A percentile compares a stretch with the other conserved stretches of the same genome.
These are phyloP conservation scores for Platynereis dumerilii DNA, from an alignment of 2,888 invertebrate species.

Conservation along the genomic window DNA sequence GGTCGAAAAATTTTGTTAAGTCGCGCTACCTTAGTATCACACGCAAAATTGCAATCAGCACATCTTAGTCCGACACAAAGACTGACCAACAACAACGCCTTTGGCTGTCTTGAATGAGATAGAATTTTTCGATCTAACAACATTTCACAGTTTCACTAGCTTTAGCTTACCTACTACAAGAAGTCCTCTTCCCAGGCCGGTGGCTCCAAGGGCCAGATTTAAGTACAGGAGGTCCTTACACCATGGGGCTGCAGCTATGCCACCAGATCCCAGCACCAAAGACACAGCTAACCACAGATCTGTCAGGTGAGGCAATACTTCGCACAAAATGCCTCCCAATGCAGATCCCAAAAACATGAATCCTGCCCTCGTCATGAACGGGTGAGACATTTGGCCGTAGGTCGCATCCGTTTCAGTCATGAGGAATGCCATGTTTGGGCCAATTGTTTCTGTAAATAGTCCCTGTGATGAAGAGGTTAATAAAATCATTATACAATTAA, in stretches of 20 bases:
- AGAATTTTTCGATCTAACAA: too few relatives aligned
- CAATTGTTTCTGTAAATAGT: constrained; percentile 18
- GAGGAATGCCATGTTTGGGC: constrained; percentile 24
- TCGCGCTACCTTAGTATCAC: too few relatives aligned
- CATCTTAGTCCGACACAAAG: too few relatives aligned
- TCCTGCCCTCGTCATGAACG: not conserved
- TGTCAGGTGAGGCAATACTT: constrained; percentile 12
- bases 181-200: constrained; percentile 18
- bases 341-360: constrained; percentile 7
- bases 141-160: too few relatives aligned
- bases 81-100: too few relatives aligned
- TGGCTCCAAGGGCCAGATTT: constrained; percentile 7
- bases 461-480: constrained; percentile 12
- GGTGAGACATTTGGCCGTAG: constrained; percentile 1
- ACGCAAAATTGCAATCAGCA: too few relatives aligned
- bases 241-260: constrained; percentile 21
- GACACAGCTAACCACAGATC: constrained; percentile 20
- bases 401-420: constrained; percentile 7
- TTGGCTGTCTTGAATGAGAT: too few relatives aligned
- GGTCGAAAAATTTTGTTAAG: too few relatives aligned
- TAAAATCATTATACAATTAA: not conserved
- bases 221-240: constrained; percentile 9
- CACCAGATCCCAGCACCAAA: constrained; percentile 12
- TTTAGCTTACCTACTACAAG: constrained; percentile 20
- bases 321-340: constrained; percentile 20